Conservation (phyloP, 2,113 vertebrate species). For the Chloroceryle aenea region DNA sequence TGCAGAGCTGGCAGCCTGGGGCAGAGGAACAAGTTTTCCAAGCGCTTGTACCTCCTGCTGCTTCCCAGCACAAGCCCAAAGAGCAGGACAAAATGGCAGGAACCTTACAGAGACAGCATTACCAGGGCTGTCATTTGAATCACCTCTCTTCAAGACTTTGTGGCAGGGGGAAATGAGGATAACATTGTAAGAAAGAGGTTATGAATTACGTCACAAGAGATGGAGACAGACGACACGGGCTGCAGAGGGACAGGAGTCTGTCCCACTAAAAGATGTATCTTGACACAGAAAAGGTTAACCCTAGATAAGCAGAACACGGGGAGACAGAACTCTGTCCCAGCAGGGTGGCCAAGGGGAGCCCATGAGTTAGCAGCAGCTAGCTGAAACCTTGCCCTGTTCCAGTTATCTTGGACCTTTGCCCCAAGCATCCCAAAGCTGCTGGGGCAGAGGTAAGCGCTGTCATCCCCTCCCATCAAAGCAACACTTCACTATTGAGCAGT, state of each 20-base stretch:
- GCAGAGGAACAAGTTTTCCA: not conserved
- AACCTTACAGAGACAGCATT: not conserved
- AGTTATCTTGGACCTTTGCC: not conserved
- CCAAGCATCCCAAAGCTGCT: not conserved
- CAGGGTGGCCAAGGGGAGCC: not conserved
- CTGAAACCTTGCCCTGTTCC: not conserved
- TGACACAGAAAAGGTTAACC: conserved; percentile 39
- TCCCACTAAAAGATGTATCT: not conserved
- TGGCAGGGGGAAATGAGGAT: not conserved
- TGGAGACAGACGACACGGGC: not conserved
- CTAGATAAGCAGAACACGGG: not conserved
- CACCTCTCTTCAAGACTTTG: not conserved
- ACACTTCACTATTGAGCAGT: not conserved
- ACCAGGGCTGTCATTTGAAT: not conserved
- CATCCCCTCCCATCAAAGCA: not conserved
- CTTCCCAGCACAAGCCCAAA: not conserved
- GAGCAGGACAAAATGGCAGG: not conserved
- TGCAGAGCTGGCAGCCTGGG: not conserved
- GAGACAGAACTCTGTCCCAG: not conserved
- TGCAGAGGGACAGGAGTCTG: not conserved
- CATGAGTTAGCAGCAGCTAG: accelerated
- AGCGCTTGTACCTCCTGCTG: not conserved
- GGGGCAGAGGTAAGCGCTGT: not conserved
- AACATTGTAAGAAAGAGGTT: conserved; percentile 46
- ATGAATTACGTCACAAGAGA: not conserved